A percentile compares a stretch with the other conserved stretches of the same genome.
Conservation (phyloP, 2,113 vertebrate genomes). For the Microcebus ravelobensis region DNA sequence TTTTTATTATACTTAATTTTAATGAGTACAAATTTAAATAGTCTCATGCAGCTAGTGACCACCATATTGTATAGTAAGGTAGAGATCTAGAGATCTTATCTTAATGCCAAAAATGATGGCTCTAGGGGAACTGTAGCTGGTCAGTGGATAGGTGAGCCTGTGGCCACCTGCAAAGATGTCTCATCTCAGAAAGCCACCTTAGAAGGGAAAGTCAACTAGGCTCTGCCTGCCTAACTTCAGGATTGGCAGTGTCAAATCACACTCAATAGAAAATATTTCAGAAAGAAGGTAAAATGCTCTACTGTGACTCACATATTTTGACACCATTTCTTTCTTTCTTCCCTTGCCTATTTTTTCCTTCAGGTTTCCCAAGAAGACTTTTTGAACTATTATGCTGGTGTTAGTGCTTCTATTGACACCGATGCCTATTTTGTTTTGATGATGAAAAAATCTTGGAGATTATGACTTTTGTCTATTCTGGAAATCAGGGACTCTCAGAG, state of each 20-base stretch:
- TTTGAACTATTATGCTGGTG: conserved; percentile 79
- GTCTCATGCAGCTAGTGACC: background rate
- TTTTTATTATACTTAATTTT: background rate
- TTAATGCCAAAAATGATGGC: background rate
- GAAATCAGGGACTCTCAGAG: background rate
- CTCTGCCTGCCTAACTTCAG: too few relatives aligned
- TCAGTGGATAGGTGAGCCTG: background rate
- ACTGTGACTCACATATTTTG: background rate
- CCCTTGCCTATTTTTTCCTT: background rate
- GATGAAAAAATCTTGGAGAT: conserved; percentile 81
- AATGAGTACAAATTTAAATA: background rate
- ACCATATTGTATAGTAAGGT: background rate
- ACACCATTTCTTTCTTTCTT: background rate
- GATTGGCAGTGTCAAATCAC: background rate
- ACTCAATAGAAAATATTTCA: background rate
- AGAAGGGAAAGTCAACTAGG: background rate
- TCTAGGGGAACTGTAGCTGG: too few relatives aligned
- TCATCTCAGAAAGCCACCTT: background rate
- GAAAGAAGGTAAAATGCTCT: background rate
- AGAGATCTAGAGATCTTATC: background rate
- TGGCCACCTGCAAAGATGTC: background rate
- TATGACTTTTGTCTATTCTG: conserved; percentile 65
- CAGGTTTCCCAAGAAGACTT: conserved; percentile 82
- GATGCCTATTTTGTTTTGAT: conserved; percentile 82
- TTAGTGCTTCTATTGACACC: conserved; percentile 78